phyloP scores from a whole-genome alignment of 2,797 vertebrate genomes.

The Fringilla coelebs region DNA sequence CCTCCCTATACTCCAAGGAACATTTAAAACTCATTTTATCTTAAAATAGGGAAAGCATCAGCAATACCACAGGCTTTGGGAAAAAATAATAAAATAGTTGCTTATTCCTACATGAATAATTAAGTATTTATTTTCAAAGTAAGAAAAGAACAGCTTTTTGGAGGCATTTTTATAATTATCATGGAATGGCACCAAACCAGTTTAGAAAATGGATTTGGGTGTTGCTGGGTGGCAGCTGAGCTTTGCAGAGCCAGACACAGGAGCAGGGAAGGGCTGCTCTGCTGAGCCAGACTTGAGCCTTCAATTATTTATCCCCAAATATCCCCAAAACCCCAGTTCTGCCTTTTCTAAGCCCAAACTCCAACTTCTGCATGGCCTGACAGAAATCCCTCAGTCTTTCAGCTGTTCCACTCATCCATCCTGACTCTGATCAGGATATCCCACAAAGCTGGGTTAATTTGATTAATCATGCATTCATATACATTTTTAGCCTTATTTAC shows the following conservation, averaged over 20 bases:
- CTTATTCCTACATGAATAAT: slow-evolving; percentile 20
- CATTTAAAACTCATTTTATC: background rate
- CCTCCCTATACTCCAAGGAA: background rate
- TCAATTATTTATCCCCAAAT: rapidly evolving
- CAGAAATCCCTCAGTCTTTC: background rate
- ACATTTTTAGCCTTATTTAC: background rate
- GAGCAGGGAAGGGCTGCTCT: background rate
- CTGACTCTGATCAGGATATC: background rate
- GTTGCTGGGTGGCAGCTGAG: background rate
- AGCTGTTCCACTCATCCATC: background rate
- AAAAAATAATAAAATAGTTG: background rate
- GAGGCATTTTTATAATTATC: background rate
- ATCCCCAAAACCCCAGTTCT: too few species aligned
- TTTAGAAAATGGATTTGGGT: background rate
- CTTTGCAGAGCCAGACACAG: background rate
- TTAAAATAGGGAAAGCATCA: background rate
- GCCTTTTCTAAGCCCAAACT: background rate
- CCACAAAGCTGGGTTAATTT: background rate
- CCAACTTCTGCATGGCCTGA: background rate
- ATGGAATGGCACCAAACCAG: background rate
- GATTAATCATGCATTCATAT: background rate
- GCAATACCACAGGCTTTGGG: background rate
- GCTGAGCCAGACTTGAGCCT: background rate
- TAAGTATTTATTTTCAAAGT: background rate
- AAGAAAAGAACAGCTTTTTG: background rate